Evolutionary conservation across 2,888 invertebrate species (phyloP).

Genomic region (Lasiommata megera): DNA sequence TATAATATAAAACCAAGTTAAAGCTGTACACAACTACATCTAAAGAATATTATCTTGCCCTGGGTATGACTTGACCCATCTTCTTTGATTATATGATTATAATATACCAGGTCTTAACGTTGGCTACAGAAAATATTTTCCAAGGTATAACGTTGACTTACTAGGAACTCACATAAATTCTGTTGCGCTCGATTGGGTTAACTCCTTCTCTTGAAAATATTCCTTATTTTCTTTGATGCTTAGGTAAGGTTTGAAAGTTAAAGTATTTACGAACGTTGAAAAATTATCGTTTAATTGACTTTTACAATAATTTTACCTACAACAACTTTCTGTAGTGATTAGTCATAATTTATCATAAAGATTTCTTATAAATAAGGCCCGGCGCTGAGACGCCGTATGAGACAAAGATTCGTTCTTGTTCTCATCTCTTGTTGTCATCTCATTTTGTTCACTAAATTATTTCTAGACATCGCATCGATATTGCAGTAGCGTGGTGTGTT

Average conservation of each 20-base stretch:
- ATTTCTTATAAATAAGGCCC: no score
- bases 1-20: background rate
- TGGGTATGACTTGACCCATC: background rate
- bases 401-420: no score
- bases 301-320: no score
- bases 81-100: background rate
- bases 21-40: background rate
- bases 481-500: no score
- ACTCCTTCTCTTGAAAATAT: slow-evolving; percentile 6
- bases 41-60: background rate
- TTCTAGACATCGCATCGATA: no score
- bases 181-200: slow-evolving; percentile 8
- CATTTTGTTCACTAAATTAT: no score
- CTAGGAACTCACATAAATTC: slow-evolving; percentile 9
- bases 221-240: slow-evolving; percentile 1
- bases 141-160: slow-evolving; percentile 12
- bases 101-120: slow-evolving; percentile 6
- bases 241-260: background rate
- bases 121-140: slow-evolving; percentile 8
- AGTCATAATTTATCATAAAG: no score
- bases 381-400: no score
- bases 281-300: no score
- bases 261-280: no score
- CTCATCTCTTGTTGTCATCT: no score
- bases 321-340: no score